phyloP scores from a whole-genome alignment of 2,888 invertebrate genomes.

The Nomada fucata region DNA sequence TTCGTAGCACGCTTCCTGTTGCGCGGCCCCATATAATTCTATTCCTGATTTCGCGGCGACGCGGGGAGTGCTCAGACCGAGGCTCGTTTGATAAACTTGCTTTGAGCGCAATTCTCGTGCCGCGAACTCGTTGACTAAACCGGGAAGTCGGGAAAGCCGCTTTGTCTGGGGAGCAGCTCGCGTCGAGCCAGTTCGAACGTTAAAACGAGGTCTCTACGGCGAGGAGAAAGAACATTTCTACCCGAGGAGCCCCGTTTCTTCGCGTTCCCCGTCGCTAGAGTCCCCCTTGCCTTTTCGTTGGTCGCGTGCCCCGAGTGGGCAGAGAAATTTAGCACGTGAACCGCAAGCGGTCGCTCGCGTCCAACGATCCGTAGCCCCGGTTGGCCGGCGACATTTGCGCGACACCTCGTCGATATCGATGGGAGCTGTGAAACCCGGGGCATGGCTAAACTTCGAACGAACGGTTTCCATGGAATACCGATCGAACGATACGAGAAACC shows the following conservation, averaged over 20 bases:
- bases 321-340: too few relatives aligned
- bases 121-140: constrained; percentile 21
- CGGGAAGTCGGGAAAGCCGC: constrained; percentile 41
- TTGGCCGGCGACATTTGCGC: constrained; percentile 16
- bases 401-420: constrained; percentile 15
- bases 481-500: background rate
- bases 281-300: too few relatives aligned
- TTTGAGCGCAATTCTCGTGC: constrained; percentile 7
- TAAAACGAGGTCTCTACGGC: constrained; percentile 30
- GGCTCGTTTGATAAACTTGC: constrained; percentile 42
- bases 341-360: too few relatives aligned
- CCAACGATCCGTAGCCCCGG: background rate
- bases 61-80: background rate
- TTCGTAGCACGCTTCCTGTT: constrained; percentile 24
- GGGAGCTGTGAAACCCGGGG: constrained; percentile 38
- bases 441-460: constrained; percentile 60
- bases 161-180: constrained; percentile 14
- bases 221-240: constrained; percentile 7
- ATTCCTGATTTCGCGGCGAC: constrained; percentile 39
- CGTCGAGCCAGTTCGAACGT: constrained; percentile 17
- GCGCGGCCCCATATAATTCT: constrained; percentile 36
- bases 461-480: constrained; percentile 18
- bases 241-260: constrained; percentile 1
- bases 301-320: too few relatives aligned
- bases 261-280: background rate